Percentiles rank a stretch among this genome's conserved stretches.
These are phyloP conservation scores for Lasiommata megera DNA, from an alignment of 2,888 invertebrate genomes.

Conservation along the genomic window DNA sequence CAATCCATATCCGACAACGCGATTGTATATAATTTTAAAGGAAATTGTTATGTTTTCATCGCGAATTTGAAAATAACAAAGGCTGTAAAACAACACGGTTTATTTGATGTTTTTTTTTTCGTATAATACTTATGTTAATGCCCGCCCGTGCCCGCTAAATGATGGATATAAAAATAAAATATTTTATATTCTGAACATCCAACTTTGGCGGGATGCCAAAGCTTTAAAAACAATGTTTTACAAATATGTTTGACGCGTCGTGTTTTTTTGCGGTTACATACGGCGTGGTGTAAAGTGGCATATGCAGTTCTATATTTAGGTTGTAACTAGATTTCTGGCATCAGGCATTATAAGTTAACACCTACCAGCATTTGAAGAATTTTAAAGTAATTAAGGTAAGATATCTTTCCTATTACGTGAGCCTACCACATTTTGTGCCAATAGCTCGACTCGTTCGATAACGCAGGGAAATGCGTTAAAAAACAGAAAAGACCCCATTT, in stretches of 20 bases:
- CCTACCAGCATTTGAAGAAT: too few relatives aligned
- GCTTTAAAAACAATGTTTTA: slow-evolving; percentile 33
- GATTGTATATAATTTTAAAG: not conserved
- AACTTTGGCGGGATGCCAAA: slow-evolving; percentile 36
- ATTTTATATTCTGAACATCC: slow-evolving; percentile 31
- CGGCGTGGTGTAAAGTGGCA: slow-evolving; percentile 14
- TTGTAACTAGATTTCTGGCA: slow-evolving; percentile 2
- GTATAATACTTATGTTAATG: slow-evolving; percentile 24
- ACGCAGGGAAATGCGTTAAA: too few relatives aligned
- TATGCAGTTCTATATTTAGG: slow-evolving; percentile 13
- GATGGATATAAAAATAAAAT: slow-evolving; percentile 36
- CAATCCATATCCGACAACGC: not conserved
- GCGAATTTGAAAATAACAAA: slow-evolving; percentile 1
- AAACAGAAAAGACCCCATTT: too few relatives aligned
- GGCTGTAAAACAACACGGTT: slow-evolving; percentile 3
- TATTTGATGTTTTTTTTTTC: slow-evolving; percentile 13
- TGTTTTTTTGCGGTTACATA: slow-evolving; percentile 22
- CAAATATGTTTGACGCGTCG: slow-evolving; percentile 30
- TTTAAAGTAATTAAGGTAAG: too few relatives aligned
- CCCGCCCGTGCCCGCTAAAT: slow-evolving; percentile 26
- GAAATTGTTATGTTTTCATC: not conserved
- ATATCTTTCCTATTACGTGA: too few relatives aligned
- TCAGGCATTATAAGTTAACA: too few relatives aligned
- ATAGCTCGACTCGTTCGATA: too few relatives aligned
- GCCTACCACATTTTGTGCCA: too few relatives aligned